Evolutionary conservation across 2,797 vertebrate species (phyloP).

Genomic region (Picus viridis): DNA sequence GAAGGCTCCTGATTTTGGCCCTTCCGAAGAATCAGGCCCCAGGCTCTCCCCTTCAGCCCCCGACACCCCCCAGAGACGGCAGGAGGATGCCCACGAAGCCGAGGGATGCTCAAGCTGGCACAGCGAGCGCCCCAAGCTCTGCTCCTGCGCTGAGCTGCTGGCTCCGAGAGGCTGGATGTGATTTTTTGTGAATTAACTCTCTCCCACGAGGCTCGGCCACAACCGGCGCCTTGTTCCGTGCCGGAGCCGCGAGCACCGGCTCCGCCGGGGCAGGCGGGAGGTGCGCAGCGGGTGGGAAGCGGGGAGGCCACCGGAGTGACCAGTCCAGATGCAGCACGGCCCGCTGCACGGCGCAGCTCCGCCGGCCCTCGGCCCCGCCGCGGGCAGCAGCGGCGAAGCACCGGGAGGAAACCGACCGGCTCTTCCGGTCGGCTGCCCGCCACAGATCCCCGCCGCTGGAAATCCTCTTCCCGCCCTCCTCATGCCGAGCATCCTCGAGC

Average conservation of each 20-base stretch:
- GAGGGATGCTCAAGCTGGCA: not conserved
- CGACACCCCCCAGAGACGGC: fast-evolving
- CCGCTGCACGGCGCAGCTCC: not conserved
- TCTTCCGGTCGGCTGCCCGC: not conserved
- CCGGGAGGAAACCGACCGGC: not conserved
- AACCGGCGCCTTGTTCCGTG: not conserved
- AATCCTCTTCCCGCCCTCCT: not conserved
- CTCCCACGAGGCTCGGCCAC: not conserved
- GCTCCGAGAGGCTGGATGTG: not conserved
- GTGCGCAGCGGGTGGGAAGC: too few relatives aligned
- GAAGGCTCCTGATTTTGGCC: not conserved
- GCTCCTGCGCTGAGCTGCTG: fast-evolving
- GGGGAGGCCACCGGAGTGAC: too few relatives aligned
- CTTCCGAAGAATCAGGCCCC: not conserved
- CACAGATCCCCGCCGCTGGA: not conserved
- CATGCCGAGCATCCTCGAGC: not conserved
- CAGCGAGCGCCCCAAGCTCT: fast-evolving
- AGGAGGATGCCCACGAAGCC: fast-evolving
- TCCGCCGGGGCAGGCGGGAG: not conserved
- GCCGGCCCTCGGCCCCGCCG: not conserved
- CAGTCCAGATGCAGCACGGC: not conserved
- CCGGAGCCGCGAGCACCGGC: not conserved
- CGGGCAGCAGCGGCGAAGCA: not conserved
- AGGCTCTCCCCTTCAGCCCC: fast-evolving
- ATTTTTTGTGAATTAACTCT: not conserved